Conservation (phyloP, 1,140 invertebrate species). For the Conus betulinus region DNA sequence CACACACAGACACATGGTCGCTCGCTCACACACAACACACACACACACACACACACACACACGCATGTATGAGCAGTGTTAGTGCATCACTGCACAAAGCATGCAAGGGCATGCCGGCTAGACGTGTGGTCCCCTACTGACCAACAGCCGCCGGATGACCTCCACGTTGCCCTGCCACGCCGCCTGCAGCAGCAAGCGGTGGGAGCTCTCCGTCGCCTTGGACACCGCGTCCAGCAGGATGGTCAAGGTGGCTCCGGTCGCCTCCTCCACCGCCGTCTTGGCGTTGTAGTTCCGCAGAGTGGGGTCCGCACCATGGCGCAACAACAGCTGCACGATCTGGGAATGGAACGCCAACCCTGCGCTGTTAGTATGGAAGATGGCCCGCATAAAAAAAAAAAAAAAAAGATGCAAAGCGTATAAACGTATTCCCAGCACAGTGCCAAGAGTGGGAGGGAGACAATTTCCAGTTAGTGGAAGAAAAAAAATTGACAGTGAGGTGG, state of each 20-base stretch:
- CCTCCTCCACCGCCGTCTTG: constrained; percentile 71
- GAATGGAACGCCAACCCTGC: no score
- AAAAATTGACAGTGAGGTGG: no score
- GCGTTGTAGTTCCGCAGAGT: constrained; percentile 72
- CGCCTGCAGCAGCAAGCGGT: constrained; percentile 69
- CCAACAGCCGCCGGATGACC: constrained; percentile 67
- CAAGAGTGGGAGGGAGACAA: no score
- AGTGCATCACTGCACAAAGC: neutral
- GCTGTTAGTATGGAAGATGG: no score
- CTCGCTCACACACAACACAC: no score
- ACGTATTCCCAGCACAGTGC: no score
- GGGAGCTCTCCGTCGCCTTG: constrained; percentile 58
- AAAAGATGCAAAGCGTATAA: no score
- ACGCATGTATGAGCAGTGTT: neutral
- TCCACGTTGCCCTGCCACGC: constrained; percentile 72
- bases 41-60: neutral
- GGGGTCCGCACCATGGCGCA: constrained; percentile 72
- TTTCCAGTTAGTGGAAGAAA: no score
- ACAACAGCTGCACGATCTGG: constrained; percentile 70
- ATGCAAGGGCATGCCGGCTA: neutral
- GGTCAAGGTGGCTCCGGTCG: constrained; percentile 64
- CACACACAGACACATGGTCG: no score
- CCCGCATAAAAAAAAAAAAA: no score
- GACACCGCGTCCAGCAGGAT: constrained; percentile 69
- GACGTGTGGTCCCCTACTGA: constrained; percentile 35